Evolutionary conservation across 2,888 invertebrate genomes (phyloP).

Genomic region (Fissipunctia ypsillon): DNA sequence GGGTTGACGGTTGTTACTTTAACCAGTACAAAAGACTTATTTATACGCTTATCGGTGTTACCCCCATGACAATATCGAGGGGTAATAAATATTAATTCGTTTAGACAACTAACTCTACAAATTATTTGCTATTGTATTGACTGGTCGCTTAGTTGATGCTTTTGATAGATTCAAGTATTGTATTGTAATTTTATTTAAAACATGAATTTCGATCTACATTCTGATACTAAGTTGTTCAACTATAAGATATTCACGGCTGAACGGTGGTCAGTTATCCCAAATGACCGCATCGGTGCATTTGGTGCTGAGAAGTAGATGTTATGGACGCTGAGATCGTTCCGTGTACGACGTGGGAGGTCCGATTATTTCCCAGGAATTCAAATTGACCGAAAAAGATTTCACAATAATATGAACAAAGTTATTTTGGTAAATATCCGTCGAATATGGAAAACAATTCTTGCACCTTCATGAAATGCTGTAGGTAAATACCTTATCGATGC

Average conservation of each 20-base stretch:
- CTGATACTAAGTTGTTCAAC: constrained; percentile 51
- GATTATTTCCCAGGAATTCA: constrained; percentile 50
- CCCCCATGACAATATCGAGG: constrained; percentile 67
- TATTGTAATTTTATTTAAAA: constrained; percentile 42
- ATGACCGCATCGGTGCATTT: constrained; percentile 67
- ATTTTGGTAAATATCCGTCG: constrained; percentile 10
- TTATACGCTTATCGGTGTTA: constrained; percentile 69
- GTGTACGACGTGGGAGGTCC: constrained; percentile 79
- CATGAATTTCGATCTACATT: constrained; percentile 11
- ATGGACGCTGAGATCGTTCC: constrained; percentile 60
- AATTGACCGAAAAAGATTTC: constrained; percentile 47
- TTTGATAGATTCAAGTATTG: constrained; percentile 27
- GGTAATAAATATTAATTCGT: constrained; percentile 76
- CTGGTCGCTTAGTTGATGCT: constrained; percentile 62
- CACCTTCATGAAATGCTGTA: background rate
- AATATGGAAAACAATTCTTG: constrained; percentile 6
- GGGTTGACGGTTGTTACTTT: constrained; percentile 65
- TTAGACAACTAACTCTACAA: constrained; percentile 64
- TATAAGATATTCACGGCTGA: constrained; percentile 61
- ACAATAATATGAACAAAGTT: constrained; percentile 15
- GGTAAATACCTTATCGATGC: background rate
- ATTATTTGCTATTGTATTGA: constrained; percentile 61
- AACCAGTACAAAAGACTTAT: constrained; percentile 60
- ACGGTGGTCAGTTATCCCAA: constrained; percentile 76
- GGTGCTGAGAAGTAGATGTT: constrained; percentile 60